A percentile compares a stretch with the other conserved stretches of the same genome.
These are phyloP conservation scores for Triplophysa yarkandensis DNA, from an alignment of 2,797 vertebrate species.

Conservation along the genomic window DNA sequence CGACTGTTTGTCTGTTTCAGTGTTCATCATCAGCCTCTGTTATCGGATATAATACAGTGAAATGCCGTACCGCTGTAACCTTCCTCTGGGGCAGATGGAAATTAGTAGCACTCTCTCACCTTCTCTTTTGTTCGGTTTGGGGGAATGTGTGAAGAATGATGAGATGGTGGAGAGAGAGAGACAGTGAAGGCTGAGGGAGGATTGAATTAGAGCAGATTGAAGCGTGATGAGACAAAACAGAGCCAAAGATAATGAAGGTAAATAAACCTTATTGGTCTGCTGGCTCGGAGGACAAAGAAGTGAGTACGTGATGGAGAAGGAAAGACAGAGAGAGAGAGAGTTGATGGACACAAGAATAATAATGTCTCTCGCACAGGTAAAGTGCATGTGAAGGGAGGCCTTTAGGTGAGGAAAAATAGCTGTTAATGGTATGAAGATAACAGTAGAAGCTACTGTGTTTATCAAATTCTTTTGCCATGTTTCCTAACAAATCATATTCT, in stretches of 20 bases:
- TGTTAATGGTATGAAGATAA: slow-evolving; percentile 3
- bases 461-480: not conserved
- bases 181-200: slow-evolving; percentile 42
- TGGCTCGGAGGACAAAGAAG: slow-evolving; percentile 52
- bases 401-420: slow-evolving; percentile 12
- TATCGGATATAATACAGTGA: slow-evolving; percentile 56
- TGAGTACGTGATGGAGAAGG: slow-evolving; percentile 5
- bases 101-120: slow-evolving; percentile 19
- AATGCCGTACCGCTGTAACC: slow-evolving; percentile 44
- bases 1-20: slow-evolving; percentile 34
- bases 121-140: slow-evolving; percentile 42
- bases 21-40: slow-evolving; percentile 33
- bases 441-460: not conserved
- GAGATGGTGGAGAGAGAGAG: slow-evolving; percentile 45
- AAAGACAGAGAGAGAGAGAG: slow-evolving; percentile 17
- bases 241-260: slow-evolving; percentile 57
- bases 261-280: slow-evolving; percentile 60
- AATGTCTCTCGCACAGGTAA: slow-evolving; percentile 1
- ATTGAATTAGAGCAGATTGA: slow-evolving; percentile 57
- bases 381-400: slow-evolving; percentile 1
- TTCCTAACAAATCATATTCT: not conserved
- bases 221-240: slow-evolving; percentile 60
- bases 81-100: slow-evolving; percentile 44
- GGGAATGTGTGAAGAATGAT: slow-evolving; percentile 54
- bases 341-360: slow-evolving; percentile 19